These are phyloP conservation scores for Agriopis aurantiaria DNA, from an alignment of 2,888 invertebrate genomes.

Conservation along the genomic window DNA sequence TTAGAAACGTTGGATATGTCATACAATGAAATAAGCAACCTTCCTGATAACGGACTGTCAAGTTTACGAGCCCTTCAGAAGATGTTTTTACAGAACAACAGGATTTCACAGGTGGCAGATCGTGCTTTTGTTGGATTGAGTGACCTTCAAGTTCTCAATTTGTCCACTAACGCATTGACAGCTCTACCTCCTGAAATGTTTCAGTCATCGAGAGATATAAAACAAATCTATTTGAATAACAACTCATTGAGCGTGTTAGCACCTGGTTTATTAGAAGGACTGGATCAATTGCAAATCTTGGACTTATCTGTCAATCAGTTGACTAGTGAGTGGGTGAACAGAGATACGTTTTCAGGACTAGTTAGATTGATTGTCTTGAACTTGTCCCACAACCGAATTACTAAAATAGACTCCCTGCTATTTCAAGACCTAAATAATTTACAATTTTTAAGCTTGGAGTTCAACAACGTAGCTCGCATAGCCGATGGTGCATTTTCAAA, in stretches of 20 bases:
- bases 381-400: conserved; percentile 90
- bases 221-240: conserved; percentile 91
- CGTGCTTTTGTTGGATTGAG: conserved; percentile 90
- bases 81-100: conserved; percentile 91
- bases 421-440: conserved; percentile 92
- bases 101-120: conserved; percentile 90
- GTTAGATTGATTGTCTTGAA: conserved; percentile 91
- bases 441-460: conserved; percentile 91
- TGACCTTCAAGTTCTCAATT: conserved; percentile 90
- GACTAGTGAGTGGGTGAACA: conserved; percentile 92
- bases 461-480: conserved; percentile 89
- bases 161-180: conserved; percentile 92
- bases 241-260: conserved; percentile 92
- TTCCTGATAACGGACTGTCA: conserved; percentile 90
- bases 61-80: conserved; percentile 89
- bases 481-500: conserved; percentile 91
- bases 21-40: conserved; percentile 89
- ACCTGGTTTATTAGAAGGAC: conserved; percentile 90
- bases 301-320: conserved; percentile 91
- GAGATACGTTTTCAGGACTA: conserved; percentile 91
- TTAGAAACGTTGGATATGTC: conserved; percentile 91
- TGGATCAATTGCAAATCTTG: conserved; percentile 90
- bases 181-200: conserved; percentile 93
- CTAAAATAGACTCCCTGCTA: conserved; percentile 89
- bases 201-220: conserved; percentile 89